phyloP scores from a whole-genome alignment of 2,888 invertebrate genomes.

The Euphydryas editha region DNA sequence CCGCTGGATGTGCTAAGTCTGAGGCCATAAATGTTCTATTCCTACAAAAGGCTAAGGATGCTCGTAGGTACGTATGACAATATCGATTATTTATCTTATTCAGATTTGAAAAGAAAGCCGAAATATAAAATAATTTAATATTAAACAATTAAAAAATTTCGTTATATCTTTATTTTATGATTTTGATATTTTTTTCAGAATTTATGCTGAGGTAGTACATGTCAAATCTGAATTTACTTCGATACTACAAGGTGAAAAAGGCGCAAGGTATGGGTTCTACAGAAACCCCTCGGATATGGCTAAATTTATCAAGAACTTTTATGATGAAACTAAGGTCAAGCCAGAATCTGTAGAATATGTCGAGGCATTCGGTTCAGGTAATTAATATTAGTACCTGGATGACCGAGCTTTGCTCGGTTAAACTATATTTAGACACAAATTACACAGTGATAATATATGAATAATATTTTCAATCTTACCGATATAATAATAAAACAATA shows the following conservation, averaged over 20 bases:
- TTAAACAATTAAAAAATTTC: too few species aligned
- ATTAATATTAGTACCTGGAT: too few species aligned
- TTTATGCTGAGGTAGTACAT: constrained; percentile 53
- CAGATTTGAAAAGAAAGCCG: too few species aligned
- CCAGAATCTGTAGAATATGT: constrained; percentile 87
- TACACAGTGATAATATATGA: too few species aligned
- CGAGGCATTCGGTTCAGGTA: constrained; percentile 92
- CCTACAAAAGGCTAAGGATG: constrained; percentile 86
- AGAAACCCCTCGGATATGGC: constrained; percentile 46
- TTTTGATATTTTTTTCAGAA: constrained; percentile 69
- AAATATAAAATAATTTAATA: too few species aligned
- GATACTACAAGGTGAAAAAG: constrained; percentile 32
- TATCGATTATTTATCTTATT: neutral
- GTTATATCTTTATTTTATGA: neutral
- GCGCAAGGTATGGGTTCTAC: constrained; percentile 48
- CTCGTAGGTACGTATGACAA: constrained; percentile 67
- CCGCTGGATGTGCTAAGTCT: constrained; percentile 89
- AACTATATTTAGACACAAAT: too few species aligned
- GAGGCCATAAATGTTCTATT: constrained; percentile 88
- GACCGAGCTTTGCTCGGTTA: too few species aligned
- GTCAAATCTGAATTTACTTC: constrained; percentile 49
- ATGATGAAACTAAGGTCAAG: constrained; percentile 82
- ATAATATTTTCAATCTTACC: too few species aligned
- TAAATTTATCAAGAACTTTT: constrained; percentile 60
- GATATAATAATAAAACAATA: too few species aligned